These are phyloP conservation scores for Pluvialis apricaria DNA, from an alignment of 2,113 vertebrate genomes.

Conservation along the genomic window DNA sequence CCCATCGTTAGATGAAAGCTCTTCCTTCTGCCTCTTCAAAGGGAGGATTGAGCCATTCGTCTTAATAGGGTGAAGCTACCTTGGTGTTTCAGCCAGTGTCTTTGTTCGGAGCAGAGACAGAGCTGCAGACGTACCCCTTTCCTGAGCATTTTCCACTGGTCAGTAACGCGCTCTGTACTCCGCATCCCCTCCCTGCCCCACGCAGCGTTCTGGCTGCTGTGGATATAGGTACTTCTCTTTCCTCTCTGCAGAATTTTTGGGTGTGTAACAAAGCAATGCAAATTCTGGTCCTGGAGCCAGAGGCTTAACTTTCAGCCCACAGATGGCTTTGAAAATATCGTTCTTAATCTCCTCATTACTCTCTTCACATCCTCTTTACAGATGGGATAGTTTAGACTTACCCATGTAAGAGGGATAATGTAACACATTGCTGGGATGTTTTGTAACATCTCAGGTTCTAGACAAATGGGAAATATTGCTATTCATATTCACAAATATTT, in stretches of 20 bases:
- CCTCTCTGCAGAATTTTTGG: background rate
- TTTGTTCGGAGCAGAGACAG: background rate
- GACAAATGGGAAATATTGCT: background rate
- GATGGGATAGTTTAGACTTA: background rate
- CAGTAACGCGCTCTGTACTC: rapidly evolving
- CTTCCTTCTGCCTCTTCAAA: background rate
- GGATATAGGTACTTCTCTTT: background rate
- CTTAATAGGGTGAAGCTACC: background rate
- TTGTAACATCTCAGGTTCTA: background rate
- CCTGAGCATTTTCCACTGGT: background rate
- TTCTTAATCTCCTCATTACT: background rate
- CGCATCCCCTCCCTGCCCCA: background rate
- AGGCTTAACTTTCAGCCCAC: background rate
- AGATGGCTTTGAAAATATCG: background rate
- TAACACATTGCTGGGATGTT: background rate
- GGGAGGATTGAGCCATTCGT: background rate
- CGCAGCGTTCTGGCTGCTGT: background rate
- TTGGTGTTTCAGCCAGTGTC: background rate
- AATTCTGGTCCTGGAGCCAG: background rate
- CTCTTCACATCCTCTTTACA: background rate
- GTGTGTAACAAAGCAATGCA: background rate
- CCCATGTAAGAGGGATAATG: background rate
- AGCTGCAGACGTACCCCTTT: background rate
- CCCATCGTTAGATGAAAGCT: background rate
- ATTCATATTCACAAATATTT: background rate